These are phyloP conservation scores for Halisarca cf. caerulea DNA, from an alignment of 37 sponge, comb jelly and placozoan species.

Conservation along the genomic window DNA sequence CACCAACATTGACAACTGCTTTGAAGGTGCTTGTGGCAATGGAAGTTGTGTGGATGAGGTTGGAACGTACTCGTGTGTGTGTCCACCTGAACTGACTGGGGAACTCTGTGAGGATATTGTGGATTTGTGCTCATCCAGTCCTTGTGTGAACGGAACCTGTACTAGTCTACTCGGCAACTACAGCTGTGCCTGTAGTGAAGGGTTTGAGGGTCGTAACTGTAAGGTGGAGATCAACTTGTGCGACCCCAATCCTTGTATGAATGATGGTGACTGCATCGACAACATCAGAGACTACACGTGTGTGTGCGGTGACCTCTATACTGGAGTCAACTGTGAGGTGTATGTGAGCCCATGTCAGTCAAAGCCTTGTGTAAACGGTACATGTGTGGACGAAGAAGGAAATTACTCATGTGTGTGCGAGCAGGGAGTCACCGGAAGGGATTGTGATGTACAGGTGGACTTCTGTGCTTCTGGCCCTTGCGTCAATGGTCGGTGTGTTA, in stretches of 20 bases:
- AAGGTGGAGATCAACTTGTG: constrained; percentile 13
- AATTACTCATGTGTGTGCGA: constrained; percentile 1
- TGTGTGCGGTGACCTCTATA: constrained; percentile 6
- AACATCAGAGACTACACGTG: constrained; percentile 13
- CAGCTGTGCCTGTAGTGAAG: constrained; percentile 13
- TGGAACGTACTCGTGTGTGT: neutral
- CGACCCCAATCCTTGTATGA: constrained; percentile 16
- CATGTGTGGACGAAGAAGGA: neutral
- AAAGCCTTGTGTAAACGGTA: constrained; percentile 31
- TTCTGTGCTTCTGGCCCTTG: constrained; percentile 17
- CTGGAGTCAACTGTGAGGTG: constrained; percentile 29
- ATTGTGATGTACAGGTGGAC: constrained; percentile 6
- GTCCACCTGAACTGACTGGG: constrained; percentile 26
- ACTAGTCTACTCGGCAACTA: neutral
- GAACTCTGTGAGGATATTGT: constrained; percentile 21
- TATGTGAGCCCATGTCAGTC: constrained; percentile 6
- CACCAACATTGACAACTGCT: constrained; percentile 15
- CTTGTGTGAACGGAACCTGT: constrained; percentile 44
- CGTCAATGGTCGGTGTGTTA: constrained; percentile 22
- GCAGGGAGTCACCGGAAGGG: neutral
- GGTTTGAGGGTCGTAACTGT: constrained; percentile 32
- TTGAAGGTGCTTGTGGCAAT: constrained; percentile 1
- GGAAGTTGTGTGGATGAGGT: constrained; percentile 21
- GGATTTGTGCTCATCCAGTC: constrained; percentile 9
- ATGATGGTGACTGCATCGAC: constrained; percentile 21